Evolutionary conservation across 2,797 vertebrate species (phyloP).

Genomic region (Galago senegalensis): DNA sequence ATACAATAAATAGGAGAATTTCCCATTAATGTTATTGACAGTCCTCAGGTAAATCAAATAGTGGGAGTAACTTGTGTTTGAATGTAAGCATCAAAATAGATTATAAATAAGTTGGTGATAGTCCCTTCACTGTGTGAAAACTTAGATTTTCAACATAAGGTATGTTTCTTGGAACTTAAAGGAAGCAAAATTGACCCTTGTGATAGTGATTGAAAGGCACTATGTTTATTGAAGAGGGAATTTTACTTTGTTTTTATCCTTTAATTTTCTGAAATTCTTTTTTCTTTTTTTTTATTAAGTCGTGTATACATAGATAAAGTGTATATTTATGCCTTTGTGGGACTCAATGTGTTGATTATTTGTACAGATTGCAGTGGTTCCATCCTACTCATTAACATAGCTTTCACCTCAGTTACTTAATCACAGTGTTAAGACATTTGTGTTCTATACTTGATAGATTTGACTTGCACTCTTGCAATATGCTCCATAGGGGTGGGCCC

Average conservation of each 20-base stretch:
- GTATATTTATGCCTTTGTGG: too few relatives aligned
- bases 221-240: conserved; percentile 3
- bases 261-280: conserved; percentile 31
- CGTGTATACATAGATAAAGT: too few relatives aligned
- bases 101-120: background rate
- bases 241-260: conserved; percentile 3
- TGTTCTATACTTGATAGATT: too few relatives aligned
- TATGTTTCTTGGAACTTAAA: conserved; percentile 39
- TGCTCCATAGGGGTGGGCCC: too few relatives aligned
- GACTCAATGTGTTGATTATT: too few relatives aligned
- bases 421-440: too few relatives aligned
- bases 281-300: background rate
- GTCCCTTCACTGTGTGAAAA: background rate
- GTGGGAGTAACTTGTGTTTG: conserved; percentile 6
- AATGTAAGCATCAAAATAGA: background rate
- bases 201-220: background rate
- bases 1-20: background rate
- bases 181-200: conserved; percentile 4
- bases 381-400: too few relatives aligned
- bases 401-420: too few relatives aligned
- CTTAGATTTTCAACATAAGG: conserved; percentile 22
- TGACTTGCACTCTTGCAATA: too few relatives aligned
- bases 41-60: background rate
- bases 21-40: background rate
- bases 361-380: too few relatives aligned